Conservation (phyloP, 2,113 vertebrate genomes). For the Brevimyrus niger region DNA sequence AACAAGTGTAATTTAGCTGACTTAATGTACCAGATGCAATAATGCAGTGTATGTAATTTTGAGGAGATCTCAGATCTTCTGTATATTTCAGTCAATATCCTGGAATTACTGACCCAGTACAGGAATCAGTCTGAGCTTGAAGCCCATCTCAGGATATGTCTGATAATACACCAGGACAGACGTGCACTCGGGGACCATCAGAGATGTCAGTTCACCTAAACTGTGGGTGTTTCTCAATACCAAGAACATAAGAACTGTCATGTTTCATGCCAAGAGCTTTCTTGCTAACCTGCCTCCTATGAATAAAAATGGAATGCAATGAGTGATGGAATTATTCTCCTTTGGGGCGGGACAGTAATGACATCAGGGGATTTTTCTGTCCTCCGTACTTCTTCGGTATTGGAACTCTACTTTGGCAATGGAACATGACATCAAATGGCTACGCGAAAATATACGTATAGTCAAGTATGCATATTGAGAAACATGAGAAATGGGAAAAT, state of each 20-base stretch:
- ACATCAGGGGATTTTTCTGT: neutral
- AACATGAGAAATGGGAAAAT: neutral
- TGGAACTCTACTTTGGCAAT: neutral
- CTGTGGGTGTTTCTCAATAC: neutral
- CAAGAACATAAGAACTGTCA: neutral
- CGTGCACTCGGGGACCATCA: neutral
- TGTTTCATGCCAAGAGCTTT: neutral
- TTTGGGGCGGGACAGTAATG: neutral
- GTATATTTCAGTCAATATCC: neutral
- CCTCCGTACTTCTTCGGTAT: neutral
- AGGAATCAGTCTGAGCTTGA: neutral
- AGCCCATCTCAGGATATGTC: neutral
- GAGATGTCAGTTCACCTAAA: neutral
- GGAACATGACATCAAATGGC: neutral
- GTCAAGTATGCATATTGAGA: neutral
- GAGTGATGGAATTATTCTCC: neutral
- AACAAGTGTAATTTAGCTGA: neutral
- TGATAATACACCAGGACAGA: neutral
- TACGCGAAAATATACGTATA: neutral
- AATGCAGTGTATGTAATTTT: neutral
- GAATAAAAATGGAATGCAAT: neutral
- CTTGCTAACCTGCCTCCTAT: neutral
- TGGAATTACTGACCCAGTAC: neutral
- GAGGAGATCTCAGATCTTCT: neutral
- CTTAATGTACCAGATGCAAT: neutral